Evolutionary conservation across 2,888 invertebrate species (phyloP).

Genomic region (Diplazon laetatorius): DNA sequence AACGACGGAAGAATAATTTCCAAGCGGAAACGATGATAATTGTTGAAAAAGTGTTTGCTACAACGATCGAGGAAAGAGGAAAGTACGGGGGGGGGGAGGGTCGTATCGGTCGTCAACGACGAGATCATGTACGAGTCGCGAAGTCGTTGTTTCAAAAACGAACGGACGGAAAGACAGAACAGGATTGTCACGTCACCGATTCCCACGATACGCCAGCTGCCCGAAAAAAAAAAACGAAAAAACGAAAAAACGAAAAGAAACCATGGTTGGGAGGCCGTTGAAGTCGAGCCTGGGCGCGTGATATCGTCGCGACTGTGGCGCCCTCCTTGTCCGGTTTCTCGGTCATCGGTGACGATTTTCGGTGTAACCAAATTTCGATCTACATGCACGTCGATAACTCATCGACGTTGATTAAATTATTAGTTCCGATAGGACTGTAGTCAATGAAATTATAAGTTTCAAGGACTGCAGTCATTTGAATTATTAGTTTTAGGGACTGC

Average conservation of each 20-base stretch:
- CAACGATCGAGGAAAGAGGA: too few species aligned
- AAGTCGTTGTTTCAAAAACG: conserved; percentile 49
- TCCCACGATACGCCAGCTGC: conserved; percentile 67
- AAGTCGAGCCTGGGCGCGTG: conserved; percentile 63
- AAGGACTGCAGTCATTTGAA: too few species aligned
- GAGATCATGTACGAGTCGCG: conserved; percentile 41
- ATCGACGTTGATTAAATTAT: conserved; percentile 5
- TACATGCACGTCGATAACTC: not conserved
- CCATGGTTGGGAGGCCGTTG: conserved; percentile 60
- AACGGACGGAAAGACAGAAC: conserved; percentile 62
- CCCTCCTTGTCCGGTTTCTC: conserved; percentile 55
- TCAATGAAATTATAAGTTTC: too few species aligned
- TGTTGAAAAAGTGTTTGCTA: too few species aligned
- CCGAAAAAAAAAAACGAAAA: too few species aligned
- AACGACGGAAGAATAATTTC: not conserved
- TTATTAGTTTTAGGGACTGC: too few species aligned
- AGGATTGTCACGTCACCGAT: conserved; percentile 70
- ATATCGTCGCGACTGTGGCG: conserved; percentile 67
- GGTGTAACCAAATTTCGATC: conserved; percentile 5
- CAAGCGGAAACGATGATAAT: too few species aligned
- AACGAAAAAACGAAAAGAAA: too few species aligned
- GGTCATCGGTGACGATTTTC: conserved; percentile 1
- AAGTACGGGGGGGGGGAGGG: too few species aligned
- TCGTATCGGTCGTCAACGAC: too few species aligned
- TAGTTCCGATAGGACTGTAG: too few species aligned